Evolutionary conservation across 1,140 invertebrate genomes (phyloP).

Genomic region (Pachyrhynchus sulphureomaculatus): DNA sequence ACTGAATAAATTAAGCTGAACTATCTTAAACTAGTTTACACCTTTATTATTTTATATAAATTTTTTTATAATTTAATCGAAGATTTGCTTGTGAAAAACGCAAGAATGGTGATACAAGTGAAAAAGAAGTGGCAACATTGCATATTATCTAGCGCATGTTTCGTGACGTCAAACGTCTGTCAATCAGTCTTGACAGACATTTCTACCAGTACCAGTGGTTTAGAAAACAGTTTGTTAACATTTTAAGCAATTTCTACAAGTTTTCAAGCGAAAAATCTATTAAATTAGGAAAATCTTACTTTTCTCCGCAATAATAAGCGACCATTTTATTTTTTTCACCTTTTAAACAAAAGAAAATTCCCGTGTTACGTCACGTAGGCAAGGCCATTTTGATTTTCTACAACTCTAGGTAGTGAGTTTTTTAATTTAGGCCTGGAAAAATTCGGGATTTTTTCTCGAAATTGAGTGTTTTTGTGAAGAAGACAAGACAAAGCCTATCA

Average conservation of each 20-base stretch:
- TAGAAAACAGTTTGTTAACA: constrained; percentile 32
- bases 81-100: too few species aligned
- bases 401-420: constrained; percentile 29
- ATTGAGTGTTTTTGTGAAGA: constrained; percentile 7
- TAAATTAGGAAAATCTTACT: not conserved
- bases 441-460: constrained; percentile 19
- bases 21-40: too few species aligned
- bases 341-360: constrained; percentile 28
- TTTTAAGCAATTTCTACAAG: constrained; percentile 7
- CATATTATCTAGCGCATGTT: constrained; percentile 3
- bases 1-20: too few species aligned
- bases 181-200: constrained; percentile 38
- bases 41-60: too few species aligned
- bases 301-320: not conserved
- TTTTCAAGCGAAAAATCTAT: constrained; percentile 1
- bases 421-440: not conserved
- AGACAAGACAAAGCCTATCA: constrained; percentile 48
- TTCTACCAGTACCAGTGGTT: constrained; percentile 25
- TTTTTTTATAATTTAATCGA: too few species aligned
- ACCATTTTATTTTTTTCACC: not conserved
- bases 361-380: constrained; percentile 46
- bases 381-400: constrained; percentile 48
- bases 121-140: not conserved
- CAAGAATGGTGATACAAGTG: too few species aligned
- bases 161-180: constrained; percentile 21